Percentiles rank a stretch among this genome's conserved stretches.
Evolutionary conservation across 2,888 invertebrate genomes (phyloP).

Genomic region (Scaptomyza parva): DNA sequence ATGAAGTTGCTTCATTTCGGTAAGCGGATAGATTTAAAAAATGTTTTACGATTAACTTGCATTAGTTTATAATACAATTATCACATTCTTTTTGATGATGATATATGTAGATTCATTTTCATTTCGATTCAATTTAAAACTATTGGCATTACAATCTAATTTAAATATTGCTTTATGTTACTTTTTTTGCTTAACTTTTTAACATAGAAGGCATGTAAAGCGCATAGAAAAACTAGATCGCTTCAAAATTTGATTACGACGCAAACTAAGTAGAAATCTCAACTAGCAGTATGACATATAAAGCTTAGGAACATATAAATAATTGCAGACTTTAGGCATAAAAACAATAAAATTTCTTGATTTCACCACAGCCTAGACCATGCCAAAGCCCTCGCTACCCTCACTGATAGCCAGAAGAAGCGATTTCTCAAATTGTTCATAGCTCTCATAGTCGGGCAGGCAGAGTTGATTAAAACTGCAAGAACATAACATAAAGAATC

Average conservation of each 20-base stretch:
- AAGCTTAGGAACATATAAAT: constrained; percentile 72
- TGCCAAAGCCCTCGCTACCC: constrained; percentile 96
- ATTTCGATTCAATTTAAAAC: constrained; percentile 50
- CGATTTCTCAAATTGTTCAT: constrained; percentile 96
- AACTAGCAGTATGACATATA: constrained; percentile 32
- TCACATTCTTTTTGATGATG: constrained; percentile 80
- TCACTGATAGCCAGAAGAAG: constrained; percentile 96
- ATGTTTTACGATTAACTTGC: constrained; percentile 67
- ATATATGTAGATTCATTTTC: constrained; percentile 72
- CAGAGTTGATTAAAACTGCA: constrained; percentile 97
- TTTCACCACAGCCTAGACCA: constrained; percentile 76
- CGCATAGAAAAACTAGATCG: constrained; percentile 18
- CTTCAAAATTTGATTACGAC: constrained; percentile 21
- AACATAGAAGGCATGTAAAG: constrained; percentile 32
- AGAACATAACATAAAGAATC: constrained; percentile 68
- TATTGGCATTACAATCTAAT: constrained; percentile 44
- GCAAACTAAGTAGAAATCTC: constrained; percentile 29
- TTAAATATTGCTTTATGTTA: constrained; percentile 34
- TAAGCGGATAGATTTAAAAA: constrained; percentile 33
- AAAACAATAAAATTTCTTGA: constrained; percentile 20
- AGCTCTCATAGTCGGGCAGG: constrained; percentile 96
- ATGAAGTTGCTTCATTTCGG: constrained; percentile 30
- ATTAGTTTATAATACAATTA: constrained; percentile 79
- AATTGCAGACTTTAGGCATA: constrained; percentile 54
- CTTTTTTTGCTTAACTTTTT: constrained; percentile 12